A percentile compares a stretch with the other conserved stretches of the same genome.
These are phyloP conservation scores for Mythimna pallens DNA, from an alignment of 2,888 invertebrate genomes.

Conservation along the genomic window DNA sequence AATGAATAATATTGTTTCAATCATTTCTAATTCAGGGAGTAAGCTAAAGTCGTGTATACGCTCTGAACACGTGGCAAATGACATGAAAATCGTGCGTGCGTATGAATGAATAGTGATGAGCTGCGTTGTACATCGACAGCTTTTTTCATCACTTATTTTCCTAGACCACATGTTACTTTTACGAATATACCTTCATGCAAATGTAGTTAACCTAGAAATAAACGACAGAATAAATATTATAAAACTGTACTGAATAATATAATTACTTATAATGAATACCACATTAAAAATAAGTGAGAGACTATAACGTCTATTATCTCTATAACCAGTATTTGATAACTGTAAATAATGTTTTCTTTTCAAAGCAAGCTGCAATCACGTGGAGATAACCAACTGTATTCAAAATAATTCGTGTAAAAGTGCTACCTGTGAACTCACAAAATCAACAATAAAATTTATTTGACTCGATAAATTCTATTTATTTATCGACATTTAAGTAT, in stretches of 20 bases:
- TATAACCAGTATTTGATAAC: no score
- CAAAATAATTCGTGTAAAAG: neutral
- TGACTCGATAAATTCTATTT: constrained; percentile 54
- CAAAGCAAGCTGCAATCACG: neutral
- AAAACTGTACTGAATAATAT: no score
- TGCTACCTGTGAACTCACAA: neutral
- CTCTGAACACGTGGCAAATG: constrained; percentile 87
- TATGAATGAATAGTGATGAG: constrained; percentile 75
- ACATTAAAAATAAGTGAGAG: no score
- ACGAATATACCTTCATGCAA: no score
- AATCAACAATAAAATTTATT: neutral
- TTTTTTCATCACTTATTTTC: neutral
- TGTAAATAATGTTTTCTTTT: neutral
- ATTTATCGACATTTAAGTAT: constrained; percentile 65
- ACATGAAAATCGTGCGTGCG: constrained; percentile 89
- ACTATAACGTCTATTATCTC: no score
- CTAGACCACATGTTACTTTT: neutral
- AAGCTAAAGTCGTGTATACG: constrained; percentile 84
- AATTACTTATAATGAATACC: neutral
- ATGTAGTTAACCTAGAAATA: neutral
- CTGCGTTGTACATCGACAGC: constrained; percentile 60
- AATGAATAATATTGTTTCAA: constrained; percentile 85
- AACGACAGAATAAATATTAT: neutral
- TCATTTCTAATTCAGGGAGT: constrained; percentile 87
- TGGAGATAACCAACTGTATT: neutral